A percentile compares a stretch with the other conserved stretches of the same genome.
Conservation (phyloP, 2,888 invertebrate genomes). For the Nycteola revayana region DNA sequence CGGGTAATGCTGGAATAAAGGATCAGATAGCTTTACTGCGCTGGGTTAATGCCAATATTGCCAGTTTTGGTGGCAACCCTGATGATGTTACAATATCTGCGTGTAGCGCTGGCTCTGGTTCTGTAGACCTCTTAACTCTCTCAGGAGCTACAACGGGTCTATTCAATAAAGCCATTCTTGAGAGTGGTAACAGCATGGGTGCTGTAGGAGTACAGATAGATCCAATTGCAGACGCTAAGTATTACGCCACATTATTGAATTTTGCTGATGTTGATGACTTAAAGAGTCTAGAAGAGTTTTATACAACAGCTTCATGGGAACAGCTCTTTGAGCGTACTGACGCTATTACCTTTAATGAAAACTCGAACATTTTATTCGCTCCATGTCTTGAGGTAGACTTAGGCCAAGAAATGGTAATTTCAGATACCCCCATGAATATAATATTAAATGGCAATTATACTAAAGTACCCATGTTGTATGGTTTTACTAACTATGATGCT, state of each 20-base stretch:
- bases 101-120: conserved; percentile 16
- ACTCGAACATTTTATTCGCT: conserved; percentile 17
- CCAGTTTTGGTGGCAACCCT: conserved; percentile 47
- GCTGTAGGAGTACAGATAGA: background rate
- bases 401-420: conserved; percentile 26
- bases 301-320: conserved; percentile 33
- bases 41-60: conserved; percentile 49
- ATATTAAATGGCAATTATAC: conserved; percentile 20
- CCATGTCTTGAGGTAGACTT: conserved; percentile 38
- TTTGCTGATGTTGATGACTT: background rate
- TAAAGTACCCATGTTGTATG: conserved; percentile 44
- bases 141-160: conserved; percentile 11
- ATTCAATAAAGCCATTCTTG: conserved; percentile 6
- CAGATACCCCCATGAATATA: background rate
- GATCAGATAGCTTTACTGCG: conserved; percentile 48
- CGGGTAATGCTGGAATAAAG: conserved; percentile 83
- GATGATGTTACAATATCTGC: conserved; percentile 45
- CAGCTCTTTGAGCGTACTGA: conserved; percentile 19
- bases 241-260: background rate
- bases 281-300: background rate
- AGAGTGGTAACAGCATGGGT: conserved; percentile 18
- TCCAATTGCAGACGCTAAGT: background rate
- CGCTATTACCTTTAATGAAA: conserved; percentile 10
- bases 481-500: conserved; percentile 43
- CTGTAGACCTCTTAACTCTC: conserved; percentile 2